phyloP scores from a whole-genome alignment of 2,113 vertebrate genomes.

The Leucopternis melanops region DNA sequence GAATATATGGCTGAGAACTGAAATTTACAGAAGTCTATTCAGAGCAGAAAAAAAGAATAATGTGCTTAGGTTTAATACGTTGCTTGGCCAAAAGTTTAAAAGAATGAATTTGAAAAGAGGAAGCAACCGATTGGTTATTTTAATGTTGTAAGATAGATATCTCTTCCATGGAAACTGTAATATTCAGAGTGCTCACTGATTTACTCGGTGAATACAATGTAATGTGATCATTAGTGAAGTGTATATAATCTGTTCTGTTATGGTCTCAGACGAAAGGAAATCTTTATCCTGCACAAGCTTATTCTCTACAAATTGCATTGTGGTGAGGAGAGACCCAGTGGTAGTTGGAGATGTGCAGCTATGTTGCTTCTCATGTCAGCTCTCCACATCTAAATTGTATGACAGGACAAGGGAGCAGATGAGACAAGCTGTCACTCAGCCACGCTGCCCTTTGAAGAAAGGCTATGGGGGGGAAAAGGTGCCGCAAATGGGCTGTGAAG shows the following conservation, averaged over 20 bases:
- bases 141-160: not conserved
- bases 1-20: not conserved
- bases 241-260: constrained; percentile 4
- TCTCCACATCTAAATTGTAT: constrained; percentile 72
- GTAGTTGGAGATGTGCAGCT: constrained; percentile 75
- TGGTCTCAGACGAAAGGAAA: constrained; percentile 25
- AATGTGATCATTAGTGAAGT: constrained; percentile 29
- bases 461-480: constrained; percentile 88
- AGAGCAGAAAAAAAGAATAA: not conserved
- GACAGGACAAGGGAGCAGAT: constrained; percentile 86
- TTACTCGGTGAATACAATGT: not conserved
- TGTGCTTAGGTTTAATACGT: not conserved
- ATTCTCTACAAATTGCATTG: constrained; percentile 52
- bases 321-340: constrained; percentile 63
- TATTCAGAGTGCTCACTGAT: not conserved
- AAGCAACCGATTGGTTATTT: not conserved
- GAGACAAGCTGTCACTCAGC: constrained; percentile 94
- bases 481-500: constrained; percentile 99
- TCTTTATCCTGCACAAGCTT: constrained; percentile 18
- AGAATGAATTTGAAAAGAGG: not conserved
- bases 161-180: not conserved
- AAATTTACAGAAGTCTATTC: not conserved
- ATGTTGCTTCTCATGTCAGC: constrained; percentile 77
- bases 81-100: not conserved
- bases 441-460: constrained; percentile 91